Percentiles rank a stretch among this genome's conserved stretches.
phyloP scores from a whole-genome alignment of 1,140 invertebrate genomes.

The Drosophila albomicans region DNA sequence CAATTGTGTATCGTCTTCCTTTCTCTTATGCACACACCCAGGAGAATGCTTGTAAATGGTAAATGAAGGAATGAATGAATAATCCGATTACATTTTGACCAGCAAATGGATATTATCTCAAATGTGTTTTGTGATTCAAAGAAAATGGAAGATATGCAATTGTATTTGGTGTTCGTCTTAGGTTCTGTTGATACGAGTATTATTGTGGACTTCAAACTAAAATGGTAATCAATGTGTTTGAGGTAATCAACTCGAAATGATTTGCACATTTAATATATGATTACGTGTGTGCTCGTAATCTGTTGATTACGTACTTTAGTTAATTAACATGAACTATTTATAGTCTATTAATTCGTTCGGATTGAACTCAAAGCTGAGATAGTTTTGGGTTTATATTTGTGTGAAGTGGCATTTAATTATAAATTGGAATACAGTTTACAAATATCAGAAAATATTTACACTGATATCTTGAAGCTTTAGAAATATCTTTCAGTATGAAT shows the following conservation, averaged over 20 bases:
- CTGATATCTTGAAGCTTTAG: no score
- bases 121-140: constrained; percentile 11
- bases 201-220: background rate
- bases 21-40: background rate
- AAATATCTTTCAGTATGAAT: no score
- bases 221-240: constrained; percentile 7
- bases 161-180: background rate
- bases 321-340: background rate
- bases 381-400: background rate
- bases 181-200: background rate
- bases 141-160: background rate
- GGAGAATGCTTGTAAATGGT: background rate
- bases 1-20: constrained; percentile 10
- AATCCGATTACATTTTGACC: constrained; percentile 5
- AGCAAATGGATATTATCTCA: background rate
- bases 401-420: background rate
- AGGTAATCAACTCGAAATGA: background rate
- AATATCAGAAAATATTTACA: no score
- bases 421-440: no score
- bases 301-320: background rate
- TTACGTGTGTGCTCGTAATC: background rate
- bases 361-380: constrained; percentile 2
- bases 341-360: background rate
- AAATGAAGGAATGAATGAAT: constrained; percentile 2
- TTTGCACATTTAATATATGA: background rate